Conservation (phyloP, 2,888 invertebrate species). For the Entomobrya proxima region DNA sequence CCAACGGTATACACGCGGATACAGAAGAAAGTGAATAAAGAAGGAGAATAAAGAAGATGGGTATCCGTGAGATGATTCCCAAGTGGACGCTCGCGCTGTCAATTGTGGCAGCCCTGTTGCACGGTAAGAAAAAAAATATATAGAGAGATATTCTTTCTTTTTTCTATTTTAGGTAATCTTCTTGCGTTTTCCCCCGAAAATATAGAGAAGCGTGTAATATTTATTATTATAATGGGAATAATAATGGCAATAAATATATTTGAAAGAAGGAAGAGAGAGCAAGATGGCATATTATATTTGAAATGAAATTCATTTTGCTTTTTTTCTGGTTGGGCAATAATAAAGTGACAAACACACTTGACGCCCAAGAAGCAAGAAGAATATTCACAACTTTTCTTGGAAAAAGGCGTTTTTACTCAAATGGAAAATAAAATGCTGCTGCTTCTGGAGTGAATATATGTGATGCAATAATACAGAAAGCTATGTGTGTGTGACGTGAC, state of each 20-base stretch:
- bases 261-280: background rate
- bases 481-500: background rate
- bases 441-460: background rate
- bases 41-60: conserved; percentile 52
- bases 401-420: too few relatives aligned
- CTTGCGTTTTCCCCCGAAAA: background rate
- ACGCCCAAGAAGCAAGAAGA: too few relatives aligned
- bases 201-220: background rate
- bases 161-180: conserved; percentile 10
- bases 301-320: background rate
- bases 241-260: background rate
- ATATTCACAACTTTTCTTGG: too few relatives aligned
- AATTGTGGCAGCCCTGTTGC: conserved; percentile 73
- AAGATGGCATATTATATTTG: background rate
- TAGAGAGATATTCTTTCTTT: conserved; percentile 23
- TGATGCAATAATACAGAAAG: background rate
- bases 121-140: conserved; percentile 72
- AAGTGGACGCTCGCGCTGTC: conserved; percentile 72
- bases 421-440: background rate
- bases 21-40: background rate
- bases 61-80: conserved; percentile 71
- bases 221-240: background rate
- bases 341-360: conserved; percentile 48
- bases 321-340: conserved; percentile 21
- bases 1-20: background rate